phyloP scores from a whole-genome alignment of 2,797 vertebrate genomes.

The Ara ararauna region DNA sequence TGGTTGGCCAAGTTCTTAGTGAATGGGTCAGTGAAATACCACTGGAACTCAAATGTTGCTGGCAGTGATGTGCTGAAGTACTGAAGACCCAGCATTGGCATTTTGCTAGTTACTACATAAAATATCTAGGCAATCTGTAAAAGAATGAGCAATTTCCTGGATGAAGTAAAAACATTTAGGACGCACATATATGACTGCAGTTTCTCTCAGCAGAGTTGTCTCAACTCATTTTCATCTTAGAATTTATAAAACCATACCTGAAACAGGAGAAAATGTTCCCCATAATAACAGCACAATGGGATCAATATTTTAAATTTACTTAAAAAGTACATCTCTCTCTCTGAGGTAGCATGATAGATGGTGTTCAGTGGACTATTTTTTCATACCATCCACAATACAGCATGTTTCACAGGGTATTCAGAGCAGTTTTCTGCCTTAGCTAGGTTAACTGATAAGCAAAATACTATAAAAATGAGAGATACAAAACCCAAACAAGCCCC shows the following conservation, averaged over 20 bases:
- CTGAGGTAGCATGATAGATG: not conserved
- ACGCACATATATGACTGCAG: not conserved
- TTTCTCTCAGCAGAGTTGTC: not conserved
- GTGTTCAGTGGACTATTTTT: not conserved
- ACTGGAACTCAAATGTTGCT: not conserved
- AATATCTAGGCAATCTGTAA: conserved; percentile 6
- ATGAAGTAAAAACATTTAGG: conserved; percentile 41
- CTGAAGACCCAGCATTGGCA: not conserved
- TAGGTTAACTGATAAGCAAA: not conserved
- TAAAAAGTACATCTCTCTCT: not conserved
- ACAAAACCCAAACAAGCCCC: not conserved
- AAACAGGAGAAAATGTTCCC: not conserved
- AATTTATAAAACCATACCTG: not conserved
- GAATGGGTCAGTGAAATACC: not conserved
- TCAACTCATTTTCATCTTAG: not conserved
- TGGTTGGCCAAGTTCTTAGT: not conserved
- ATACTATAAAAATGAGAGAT: not conserved
- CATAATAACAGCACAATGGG: not conserved
- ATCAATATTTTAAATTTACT: not conserved
- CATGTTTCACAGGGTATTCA: not conserved
- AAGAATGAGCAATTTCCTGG: conserved; percentile 4
- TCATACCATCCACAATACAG: not conserved
- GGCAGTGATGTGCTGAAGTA: not conserved
- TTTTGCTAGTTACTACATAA: not conserved
- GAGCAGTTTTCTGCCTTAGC: not conserved